phyloP scores from a whole-genome alignment of 1,140 invertebrate genomes.

The Rhizoglyphus robini region DNA sequence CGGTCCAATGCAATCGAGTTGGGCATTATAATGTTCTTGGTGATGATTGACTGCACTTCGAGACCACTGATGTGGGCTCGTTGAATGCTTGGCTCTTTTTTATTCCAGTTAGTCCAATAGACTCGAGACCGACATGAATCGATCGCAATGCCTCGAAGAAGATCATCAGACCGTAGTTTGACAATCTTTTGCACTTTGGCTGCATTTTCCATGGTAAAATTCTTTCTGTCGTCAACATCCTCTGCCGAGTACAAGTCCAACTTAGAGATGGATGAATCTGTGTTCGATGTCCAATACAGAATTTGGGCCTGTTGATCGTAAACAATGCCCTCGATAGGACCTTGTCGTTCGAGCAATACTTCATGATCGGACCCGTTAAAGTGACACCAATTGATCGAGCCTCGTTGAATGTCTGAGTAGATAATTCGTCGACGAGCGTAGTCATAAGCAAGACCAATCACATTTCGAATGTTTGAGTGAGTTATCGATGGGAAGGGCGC shows the following conservation, averaged over 20 bases:
- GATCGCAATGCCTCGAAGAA: slow-evolving; percentile 63
- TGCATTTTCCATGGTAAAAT: background rate
- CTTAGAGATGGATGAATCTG: slow-evolving; percentile 55
- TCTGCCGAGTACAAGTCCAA: slow-evolving; percentile 35
- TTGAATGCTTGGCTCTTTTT: slow-evolving; percentile 50
- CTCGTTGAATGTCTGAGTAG: slow-evolving; percentile 72
- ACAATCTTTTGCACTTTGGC: slow-evolving; percentile 44
- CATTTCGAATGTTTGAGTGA: slow-evolving; percentile 58
- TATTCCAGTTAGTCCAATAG: slow-evolving; percentile 74
- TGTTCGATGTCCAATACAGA: slow-evolving; percentile 74
- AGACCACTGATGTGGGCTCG: slow-evolving; percentile 49
- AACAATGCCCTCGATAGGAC: slow-evolving; percentile 66
- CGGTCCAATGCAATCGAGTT: slow-evolving; percentile 63
- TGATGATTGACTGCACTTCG: slow-evolving; percentile 50
- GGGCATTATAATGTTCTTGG: slow-evolving; percentile 62
- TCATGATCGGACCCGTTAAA: slow-evolving; percentile 61
- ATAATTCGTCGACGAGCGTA: slow-evolving; percentile 53
- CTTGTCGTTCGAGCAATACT: slow-evolving; percentile 52
- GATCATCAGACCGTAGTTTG: slow-evolving; percentile 50
- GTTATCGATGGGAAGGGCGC: slow-evolving; percentile 58
- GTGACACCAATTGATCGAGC: slow-evolving; percentile 63
- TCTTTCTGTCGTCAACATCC: background rate
- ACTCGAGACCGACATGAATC: slow-evolving; percentile 57
- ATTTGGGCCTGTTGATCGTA: slow-evolving; percentile 49
- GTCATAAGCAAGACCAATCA: slow-evolving; percentile 67